phyloP scores from a whole-genome alignment of 2,888 invertebrate species.

The Homarus gammarus region DNA sequence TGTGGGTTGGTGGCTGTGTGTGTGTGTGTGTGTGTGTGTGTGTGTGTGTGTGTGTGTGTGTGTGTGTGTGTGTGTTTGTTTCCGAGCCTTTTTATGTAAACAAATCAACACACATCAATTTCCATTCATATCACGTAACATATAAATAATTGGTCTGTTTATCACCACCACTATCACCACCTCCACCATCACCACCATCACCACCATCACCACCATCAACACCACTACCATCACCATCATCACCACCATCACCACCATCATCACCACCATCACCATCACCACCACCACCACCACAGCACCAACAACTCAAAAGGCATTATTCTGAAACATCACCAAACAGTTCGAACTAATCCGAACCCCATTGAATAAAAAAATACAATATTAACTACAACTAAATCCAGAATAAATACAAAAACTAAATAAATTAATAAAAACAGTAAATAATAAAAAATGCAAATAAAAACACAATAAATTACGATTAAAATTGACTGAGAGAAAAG shows the following conservation, averaged over 20 bases:
- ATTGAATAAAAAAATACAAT: no score
- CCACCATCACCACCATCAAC: no score
- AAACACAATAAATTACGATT: no score
- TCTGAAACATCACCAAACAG: no score
- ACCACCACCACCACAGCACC: no score
- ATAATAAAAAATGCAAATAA: no score
- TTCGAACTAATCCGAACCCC: no score
- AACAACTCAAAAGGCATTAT: not conserved
- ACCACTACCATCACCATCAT: not conserved
- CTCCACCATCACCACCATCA: not conserved
- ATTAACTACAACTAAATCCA: no score
- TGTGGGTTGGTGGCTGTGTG: not conserved
- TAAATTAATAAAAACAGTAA: no score
- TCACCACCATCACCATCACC: not conserved
- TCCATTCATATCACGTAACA: not conserved
- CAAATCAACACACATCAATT: not conserved
- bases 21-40: not conserved
- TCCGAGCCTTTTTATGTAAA: not conserved
- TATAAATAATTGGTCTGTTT: not conserved
- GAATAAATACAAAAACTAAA: no score
- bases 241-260: no score
- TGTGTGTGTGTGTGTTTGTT: not conserved
- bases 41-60: conserved; percentile 6
- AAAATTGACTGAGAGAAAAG: no score
- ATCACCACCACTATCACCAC: not conserved